A percentile compares a stretch with the other conserved stretches of the same genome.
These are phyloP conservation scores for Climacteris rufus DNA, from an alignment of 2,113 vertebrate genomes.

Conservation along the genomic window DNA sequence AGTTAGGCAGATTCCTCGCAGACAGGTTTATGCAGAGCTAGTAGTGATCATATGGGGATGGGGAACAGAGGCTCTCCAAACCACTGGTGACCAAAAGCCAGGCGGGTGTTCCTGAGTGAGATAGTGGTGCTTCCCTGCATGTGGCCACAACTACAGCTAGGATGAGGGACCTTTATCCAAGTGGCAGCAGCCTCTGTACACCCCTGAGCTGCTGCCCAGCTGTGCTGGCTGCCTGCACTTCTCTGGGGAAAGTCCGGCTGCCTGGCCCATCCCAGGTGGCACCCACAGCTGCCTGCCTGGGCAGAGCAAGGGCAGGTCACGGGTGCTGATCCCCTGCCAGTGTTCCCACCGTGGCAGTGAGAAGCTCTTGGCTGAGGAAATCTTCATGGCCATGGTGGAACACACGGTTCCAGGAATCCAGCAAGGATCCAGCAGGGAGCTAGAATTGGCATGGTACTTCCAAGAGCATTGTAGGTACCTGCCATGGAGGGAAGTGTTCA, in stretches of 20 bases:
- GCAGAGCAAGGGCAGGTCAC: neutral
- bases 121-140: rapidly evolving
- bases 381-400: neutral
- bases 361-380: neutral
- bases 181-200: neutral
- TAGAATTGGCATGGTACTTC: rapidly evolving
- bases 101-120: rapidly evolving
- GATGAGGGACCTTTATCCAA: neutral
- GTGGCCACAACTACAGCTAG: rapidly evolving
- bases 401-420: rapidly evolving
- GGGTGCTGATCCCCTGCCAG: rapidly evolving
- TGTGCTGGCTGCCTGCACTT: neutral
- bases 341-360: rapidly evolving
- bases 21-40: neutral
- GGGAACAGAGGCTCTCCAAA: neutral
- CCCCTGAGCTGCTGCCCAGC: neutral
- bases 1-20: neutral
- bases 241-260: neutral
- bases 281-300: rapidly evolving
- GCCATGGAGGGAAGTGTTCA: neutral
- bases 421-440: neutral
- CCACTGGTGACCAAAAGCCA: neutral
- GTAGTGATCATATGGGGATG: rapidly evolving
- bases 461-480: neutral
- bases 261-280: rapidly evolving